Conservation (phyloP, 1,140 invertebrate genomes). For the Branchinecta lynchi region DNA sequence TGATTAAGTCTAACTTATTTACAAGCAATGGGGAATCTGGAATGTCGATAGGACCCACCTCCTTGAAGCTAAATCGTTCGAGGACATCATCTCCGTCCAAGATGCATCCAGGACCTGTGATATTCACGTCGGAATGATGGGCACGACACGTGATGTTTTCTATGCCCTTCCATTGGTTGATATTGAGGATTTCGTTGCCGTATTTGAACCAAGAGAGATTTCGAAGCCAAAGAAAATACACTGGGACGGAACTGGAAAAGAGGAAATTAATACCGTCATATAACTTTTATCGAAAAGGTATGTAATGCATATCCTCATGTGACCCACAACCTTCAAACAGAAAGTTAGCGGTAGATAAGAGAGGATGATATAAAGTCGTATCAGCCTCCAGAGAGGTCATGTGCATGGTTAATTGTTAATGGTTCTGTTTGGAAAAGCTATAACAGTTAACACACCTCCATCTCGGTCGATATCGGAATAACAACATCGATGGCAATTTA, state of each 20-base stretch:
- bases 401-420: too few relatives aligned
- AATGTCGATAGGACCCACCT: constrained; percentile 23
- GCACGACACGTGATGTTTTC: constrained; percentile 22
- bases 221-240: constrained; percentile 36
- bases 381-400: too few relatives aligned
- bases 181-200: constrained; percentile 34
- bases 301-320: too few relatives aligned
- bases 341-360: too few relatives aligned
- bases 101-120: neutral
- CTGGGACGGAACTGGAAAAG: constrained; percentile 30
- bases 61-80: constrained; percentile 28
- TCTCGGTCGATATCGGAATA: too few relatives aligned
- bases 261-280: neutral
- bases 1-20: too few relatives aligned
- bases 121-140: neutral
- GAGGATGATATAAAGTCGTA: too few relatives aligned
- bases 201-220: constrained; percentile 40
- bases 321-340: too few relatives aligned
- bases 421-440: too few relatives aligned
- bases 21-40: constrained; percentile 16
- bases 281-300: too few relatives aligned
- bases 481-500: too few relatives aligned
- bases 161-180: constrained; percentile 36
- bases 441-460: too few relatives aligned
- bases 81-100: constrained; percentile 29